Evolutionary conservation across 30 jellyfish, hydroid and myxozoan species (phyloP).

Genomic region (Mastigias papua): DNA sequence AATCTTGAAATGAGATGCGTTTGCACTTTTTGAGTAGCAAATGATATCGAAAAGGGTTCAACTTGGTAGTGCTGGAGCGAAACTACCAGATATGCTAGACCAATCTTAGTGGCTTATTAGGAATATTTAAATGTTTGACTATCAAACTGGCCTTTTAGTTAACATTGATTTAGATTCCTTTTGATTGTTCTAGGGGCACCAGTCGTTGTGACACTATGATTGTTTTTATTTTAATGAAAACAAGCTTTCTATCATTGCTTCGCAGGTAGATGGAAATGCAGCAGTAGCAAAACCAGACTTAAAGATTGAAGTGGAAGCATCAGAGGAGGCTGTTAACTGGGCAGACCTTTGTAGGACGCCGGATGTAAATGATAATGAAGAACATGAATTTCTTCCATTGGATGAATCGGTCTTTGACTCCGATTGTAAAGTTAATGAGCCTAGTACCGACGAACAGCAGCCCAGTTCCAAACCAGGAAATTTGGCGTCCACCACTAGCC

Average conservation of each 20-base stretch:
- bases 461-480: not conserved
- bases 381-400: conserved; percentile 16
- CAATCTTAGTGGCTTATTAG: too few species aligned
- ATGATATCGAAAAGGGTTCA: too few species aligned
- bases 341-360: conserved; percentile 49
- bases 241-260: not conserved
- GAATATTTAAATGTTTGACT: too few species aligned
- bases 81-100: too few species aligned
- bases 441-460: not conserved
- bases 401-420: conserved; percentile 21
- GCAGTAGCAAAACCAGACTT: not conserved
- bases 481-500: not conserved
- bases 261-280: conserved; percentile 1
- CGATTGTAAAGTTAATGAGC: not conserved
- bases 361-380: conserved; percentile 52
- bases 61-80: too few species aligned
- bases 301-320: conserved; percentile 16
- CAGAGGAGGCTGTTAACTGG: conserved; percentile 5
- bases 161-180: too few species aligned
- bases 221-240: too few species aligned
- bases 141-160: too few species aligned
- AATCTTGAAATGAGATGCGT: too few species aligned
- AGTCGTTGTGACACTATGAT: too few species aligned
- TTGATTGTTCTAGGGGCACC: too few species aligned
- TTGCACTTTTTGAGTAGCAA: too few species aligned